phyloP scores from a whole-genome alignment of 2,888 invertebrate species.

The Cephus rjabovi region DNA sequence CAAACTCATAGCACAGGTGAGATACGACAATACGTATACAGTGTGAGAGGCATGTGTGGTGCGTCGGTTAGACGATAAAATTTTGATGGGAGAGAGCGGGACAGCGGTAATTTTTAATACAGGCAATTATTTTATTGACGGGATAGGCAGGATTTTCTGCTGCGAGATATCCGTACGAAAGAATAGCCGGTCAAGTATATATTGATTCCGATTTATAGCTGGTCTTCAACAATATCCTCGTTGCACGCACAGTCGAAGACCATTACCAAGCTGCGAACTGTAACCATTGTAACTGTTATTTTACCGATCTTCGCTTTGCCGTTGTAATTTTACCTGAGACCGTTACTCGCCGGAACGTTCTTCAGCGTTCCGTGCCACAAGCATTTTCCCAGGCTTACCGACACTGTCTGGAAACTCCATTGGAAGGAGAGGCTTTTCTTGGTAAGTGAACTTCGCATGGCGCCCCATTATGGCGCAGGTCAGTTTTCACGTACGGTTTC shows the following conservation, averaged over 20 bases:
- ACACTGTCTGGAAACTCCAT: not conserved
- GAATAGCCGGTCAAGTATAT: not conserved
- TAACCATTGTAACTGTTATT: not conserved
- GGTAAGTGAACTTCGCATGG: not conserved
- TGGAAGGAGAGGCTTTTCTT: not conserved
- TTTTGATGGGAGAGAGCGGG: not conserved
- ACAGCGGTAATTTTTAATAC: not conserved
- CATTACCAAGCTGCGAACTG: not conserved
- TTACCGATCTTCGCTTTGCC: not conserved
- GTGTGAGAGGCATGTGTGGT: not conserved
- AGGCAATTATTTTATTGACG: not conserved
- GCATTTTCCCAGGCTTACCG: not conserved
- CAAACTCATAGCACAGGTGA: conserved; percentile 63
- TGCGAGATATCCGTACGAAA: not conserved
- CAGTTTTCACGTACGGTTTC: not conserved
- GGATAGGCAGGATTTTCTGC: not conserved
- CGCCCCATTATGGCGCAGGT: not conserved
- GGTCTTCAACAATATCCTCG: not conserved
- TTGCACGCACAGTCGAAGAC: not conserved
- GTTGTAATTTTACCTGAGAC: not conserved
- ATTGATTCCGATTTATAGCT: not conserved
- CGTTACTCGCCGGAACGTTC: not conserved
- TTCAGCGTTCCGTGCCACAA: not conserved
- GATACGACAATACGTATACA: conserved; percentile 12
- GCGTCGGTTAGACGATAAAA: not conserved